Percentiles rank a stretch among this genome's conserved stretches.
Evolutionary conservation across 1,140 invertebrate species (phyloP).

Genomic region (Drosophila kanapiae): DNA sequence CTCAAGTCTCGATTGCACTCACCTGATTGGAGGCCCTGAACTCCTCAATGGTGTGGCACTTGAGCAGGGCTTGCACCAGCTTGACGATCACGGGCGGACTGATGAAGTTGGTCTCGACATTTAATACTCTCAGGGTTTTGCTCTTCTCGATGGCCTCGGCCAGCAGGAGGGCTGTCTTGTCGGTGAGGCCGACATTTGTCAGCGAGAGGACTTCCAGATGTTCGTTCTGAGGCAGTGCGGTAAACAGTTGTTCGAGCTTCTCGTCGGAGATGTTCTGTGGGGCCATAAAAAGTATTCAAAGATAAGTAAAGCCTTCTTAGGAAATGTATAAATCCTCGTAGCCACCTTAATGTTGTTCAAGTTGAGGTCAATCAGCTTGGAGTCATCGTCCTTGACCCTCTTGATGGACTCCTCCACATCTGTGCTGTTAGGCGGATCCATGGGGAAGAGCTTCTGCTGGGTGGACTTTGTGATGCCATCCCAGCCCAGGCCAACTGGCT

Average conservation of each 20-base stretch:
- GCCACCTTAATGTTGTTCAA: slow-evolving; percentile 98
- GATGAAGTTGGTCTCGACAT: slow-evolving; percentile 98
- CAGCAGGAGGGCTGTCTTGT: slow-evolving; percentile 93
- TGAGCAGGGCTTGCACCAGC: slow-evolving; percentile 93
- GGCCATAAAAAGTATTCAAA: not conserved
- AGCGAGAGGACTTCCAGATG: slow-evolving; percentile 96
- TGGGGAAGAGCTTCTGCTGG: slow-evolving; percentile 94
- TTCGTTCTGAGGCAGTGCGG: slow-evolving; percentile 95
- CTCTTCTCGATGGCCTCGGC: slow-evolving; percentile 95
- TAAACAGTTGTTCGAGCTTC: slow-evolving; percentile 95
- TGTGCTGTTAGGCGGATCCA: slow-evolving; percentile 97
- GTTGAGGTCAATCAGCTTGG: slow-evolving; percentile 94
- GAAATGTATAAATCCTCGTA: not conserved
- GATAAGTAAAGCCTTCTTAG: not conserved
- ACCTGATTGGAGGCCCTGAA: slow-evolving; percentile 98
- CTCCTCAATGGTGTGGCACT: slow-evolving; percentile 95
- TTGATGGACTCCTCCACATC: slow-evolving; percentile 96
- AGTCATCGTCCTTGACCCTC: slow-evolving; percentile 95
- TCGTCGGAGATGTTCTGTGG: slow-evolving; percentile 97
- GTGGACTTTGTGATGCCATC: slow-evolving; percentile 97
- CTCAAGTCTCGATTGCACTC: slow-evolving; percentile 42
- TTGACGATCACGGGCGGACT: slow-evolving; percentile 93
- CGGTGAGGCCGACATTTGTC: slow-evolving; percentile 96
- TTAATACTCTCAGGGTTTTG: slow-evolving; percentile 94
- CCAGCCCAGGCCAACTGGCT: slow-evolving; percentile 94